Percentiles rank a stretch among this genome's conserved stretches.
phyloP scores from a whole-genome alignment of 2,888 invertebrate genomes.

The Megamerina dolium region DNA sequence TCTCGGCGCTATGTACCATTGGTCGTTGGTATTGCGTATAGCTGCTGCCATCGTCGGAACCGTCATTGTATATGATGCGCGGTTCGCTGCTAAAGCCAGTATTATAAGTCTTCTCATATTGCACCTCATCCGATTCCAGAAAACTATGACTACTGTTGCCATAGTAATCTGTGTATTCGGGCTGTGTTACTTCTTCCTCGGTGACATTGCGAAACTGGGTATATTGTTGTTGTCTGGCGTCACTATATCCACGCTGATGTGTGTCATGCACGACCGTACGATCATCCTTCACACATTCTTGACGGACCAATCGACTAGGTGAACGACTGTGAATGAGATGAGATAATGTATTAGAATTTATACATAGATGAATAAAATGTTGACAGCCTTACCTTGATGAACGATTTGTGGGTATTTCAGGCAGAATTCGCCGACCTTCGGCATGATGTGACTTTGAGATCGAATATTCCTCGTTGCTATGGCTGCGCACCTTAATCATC shows the following conservation, averaged over 20 bases:
- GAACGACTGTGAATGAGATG: constrained; percentile 29
- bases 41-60: constrained; percentile 32
- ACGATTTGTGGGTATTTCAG: constrained; percentile 41
- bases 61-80: constrained; percentile 42
- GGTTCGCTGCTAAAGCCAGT: constrained; percentile 44
- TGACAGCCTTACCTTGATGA: constrained; percentile 25
- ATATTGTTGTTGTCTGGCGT: constrained; percentile 45
- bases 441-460: constrained; percentile 32
- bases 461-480: constrained; percentile 48
- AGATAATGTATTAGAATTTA: neutral
- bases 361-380: neutral
- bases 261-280: constrained; percentile 11
- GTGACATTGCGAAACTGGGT: constrained; percentile 39
- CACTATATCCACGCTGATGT: constrained; percentile 42
- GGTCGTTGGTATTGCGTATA: constrained; percentile 29
- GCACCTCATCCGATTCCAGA: constrained; percentile 43
- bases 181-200: constrained; percentile 37
- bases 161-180: constrained; percentile 41
- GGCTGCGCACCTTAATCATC: constrained; percentile 49
- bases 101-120: constrained; percentile 42
- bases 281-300: constrained; percentile 46
- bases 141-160: constrained; percentile 40
- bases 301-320: constrained; percentile 43
- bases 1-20: constrained; percentile 39
- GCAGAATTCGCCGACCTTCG: constrained; percentile 41